These are phyloP conservation scores for Hucho hucho DNA, from an alignment of 2,113 vertebrate genomes.

Conservation along the genomic window DNA sequence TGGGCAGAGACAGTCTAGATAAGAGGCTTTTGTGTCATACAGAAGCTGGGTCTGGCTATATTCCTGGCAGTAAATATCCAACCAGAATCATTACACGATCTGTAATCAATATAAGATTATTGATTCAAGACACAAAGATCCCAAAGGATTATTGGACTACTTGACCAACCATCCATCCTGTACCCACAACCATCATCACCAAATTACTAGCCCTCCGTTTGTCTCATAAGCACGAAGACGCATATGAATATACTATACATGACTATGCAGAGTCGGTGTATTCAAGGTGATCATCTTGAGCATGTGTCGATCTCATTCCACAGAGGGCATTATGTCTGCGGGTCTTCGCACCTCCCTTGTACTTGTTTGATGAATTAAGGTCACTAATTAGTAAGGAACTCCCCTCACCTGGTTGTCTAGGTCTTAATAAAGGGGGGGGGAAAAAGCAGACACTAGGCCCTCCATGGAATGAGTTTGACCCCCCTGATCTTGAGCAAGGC, in stretches of 20 bases:
- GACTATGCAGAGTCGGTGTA: too few species aligned
- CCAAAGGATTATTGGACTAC: neutral
- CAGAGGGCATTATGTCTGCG: too few species aligned
- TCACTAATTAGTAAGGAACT: too few species aligned
- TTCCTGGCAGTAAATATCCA: neutral
- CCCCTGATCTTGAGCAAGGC: too few species aligned
- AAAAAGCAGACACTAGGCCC: too few species aligned
- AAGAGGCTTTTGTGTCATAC: neutral
- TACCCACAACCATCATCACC: neutral
- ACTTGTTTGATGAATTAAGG: too few species aligned
- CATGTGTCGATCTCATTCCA: too few species aligned
- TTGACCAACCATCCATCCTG: neutral
- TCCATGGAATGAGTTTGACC: too few species aligned
- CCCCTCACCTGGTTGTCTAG: too few species aligned
- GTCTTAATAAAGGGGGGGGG: too few species aligned
- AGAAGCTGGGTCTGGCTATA: neutral
- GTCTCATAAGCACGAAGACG: neutral
- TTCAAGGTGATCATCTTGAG: neutral
- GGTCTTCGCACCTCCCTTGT: too few species aligned
- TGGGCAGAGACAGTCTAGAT: neutral
- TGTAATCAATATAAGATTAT: neutral
- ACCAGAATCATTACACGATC: neutral
- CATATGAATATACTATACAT: conserved; percentile 1
- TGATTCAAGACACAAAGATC: neutral
- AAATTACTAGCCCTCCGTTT: too few species aligned